Base-by-base conservation (phyloP, 2,888 invertebrate genomes). In the Pyrocoelia pectoralis region DNA sequence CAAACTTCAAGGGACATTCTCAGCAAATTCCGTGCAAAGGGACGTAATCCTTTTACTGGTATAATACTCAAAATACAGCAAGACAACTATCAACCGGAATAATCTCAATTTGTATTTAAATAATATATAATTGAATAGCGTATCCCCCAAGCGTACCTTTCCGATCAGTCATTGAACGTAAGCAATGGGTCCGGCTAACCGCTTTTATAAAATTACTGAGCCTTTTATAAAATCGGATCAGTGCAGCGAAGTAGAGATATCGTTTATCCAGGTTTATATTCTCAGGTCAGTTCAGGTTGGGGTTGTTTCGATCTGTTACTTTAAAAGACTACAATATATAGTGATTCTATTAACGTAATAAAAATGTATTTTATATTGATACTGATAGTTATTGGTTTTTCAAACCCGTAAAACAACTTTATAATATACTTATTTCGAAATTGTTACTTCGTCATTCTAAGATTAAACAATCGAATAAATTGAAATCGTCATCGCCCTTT, bases 191-290 rank as follows among this genome's bases (percentile, higher is more conserved):
- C 73, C 75, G 74, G 74, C 74, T 77, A 78, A 78, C 78, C 79
- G 77, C 77, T 76, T 79, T 79, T 77, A 78, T 79, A 78, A 77
- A 79, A 78, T 79, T 78, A 77, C 76, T 77, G 76, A 75, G 75
- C 74, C 77, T 79, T 78, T 79, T 78, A 78, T 76, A 76, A 78
- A 80, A 79, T 80, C 79, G 76, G 78, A 79, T 80, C 79, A 78
- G 76, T 74, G 72, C 76, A 74, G 69, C 71, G 71, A 71, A 68
- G 74, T 74, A 74, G 72, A 74, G 73, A 72, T 75, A 74, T 75
- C 75, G 74, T 74, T 78, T 78, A 77, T 79, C 73, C 74, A 71
- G 71, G 70, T 70, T 70, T 68, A 14, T 13, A 67, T 65, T 72
- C 70, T 70, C 68, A 70, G 70, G 69, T 70, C 67, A 64, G 61